phyloP scores from a whole-genome alignment of 2,113 vertebrate genomes.

The Anarhynchus alexandrinus region DNA sequence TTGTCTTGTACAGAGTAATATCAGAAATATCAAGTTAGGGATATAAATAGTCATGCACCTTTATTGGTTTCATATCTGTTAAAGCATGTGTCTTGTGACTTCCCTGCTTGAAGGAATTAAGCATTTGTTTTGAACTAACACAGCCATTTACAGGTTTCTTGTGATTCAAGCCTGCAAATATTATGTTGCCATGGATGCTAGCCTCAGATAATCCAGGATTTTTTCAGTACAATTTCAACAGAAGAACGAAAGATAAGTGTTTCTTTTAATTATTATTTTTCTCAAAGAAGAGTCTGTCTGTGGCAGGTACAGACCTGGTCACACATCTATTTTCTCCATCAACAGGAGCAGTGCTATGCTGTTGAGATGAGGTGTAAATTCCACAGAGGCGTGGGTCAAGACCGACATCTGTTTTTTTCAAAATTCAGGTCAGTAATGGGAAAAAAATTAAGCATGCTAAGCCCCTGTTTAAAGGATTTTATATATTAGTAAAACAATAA shows the following conservation, averaged over 20 bases:
- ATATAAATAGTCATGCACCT: background rate
- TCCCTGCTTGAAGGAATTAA: background rate
- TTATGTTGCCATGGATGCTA: constrained; percentile 49
- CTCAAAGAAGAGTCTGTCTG: background rate
- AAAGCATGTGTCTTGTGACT: background rate
- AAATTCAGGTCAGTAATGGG: background rate
- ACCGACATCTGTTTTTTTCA: background rate
- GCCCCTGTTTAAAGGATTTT: background rate
- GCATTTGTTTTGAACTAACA: background rate
- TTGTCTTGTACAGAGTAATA: background rate
- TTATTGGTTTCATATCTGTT: background rate
- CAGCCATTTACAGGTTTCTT: background rate
- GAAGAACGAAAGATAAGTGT: background rate
- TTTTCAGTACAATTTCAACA: background rate
- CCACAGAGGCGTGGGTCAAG: background rate
- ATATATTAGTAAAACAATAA: background rate
- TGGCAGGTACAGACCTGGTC: background rate
- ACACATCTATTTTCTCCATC: background rate
- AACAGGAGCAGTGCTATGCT: background rate
- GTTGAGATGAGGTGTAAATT: background rate
- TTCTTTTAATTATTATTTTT: background rate
- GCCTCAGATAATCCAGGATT: background rate
- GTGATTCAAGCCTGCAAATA: constrained; percentile 20
- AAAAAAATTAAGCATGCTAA: background rate
- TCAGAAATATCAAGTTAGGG: background rate